Conservation (phyloP, 2,113 vertebrate species). For the Rana temporaria region DNA sequence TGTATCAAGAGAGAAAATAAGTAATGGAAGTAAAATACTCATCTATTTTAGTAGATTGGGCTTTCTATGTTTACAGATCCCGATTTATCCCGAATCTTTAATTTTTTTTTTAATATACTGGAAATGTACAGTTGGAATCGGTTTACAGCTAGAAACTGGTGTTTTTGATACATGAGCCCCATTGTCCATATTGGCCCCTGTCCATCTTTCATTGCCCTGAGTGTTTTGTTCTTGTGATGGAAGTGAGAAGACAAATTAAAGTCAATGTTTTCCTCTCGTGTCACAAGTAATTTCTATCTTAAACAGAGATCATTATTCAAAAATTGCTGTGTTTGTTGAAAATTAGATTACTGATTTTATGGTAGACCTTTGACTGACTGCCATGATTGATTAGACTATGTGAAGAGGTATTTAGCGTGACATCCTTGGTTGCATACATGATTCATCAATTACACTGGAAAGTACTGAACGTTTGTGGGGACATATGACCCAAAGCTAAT, state of each 20-base stretch:
- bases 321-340: constrained; percentile 12
- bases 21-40: too few species aligned
- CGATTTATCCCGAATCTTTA: too few species aligned
- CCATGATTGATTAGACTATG: constrained; percentile 10
- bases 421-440: constrained; percentile 20
- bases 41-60: too few species aligned
- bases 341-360: constrained; percentile 37
- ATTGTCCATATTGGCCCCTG: too few species aligned
- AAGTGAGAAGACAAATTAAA: constrained; percentile 1
- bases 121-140: too few species aligned
- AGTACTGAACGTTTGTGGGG: not conserved
- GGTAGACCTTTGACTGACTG: constrained; percentile 34
- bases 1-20: too few species aligned
- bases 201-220: not conserved
- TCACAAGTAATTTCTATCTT: constrained; percentile 24
- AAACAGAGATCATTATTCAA: constrained; percentile 27
- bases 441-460: not conserved
- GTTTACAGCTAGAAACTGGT: too few species aligned
- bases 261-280: constrained; percentile 15
- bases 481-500: constrained; percentile 2
- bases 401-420: constrained; percentile 4
- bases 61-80: too few species aligned
- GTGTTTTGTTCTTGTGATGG: not conserved
- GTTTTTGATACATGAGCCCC: too few species aligned
- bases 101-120: too few species aligned